Conservation (phyloP, 2,113 vertebrate species). For the Anguilla japonica region DNA sequence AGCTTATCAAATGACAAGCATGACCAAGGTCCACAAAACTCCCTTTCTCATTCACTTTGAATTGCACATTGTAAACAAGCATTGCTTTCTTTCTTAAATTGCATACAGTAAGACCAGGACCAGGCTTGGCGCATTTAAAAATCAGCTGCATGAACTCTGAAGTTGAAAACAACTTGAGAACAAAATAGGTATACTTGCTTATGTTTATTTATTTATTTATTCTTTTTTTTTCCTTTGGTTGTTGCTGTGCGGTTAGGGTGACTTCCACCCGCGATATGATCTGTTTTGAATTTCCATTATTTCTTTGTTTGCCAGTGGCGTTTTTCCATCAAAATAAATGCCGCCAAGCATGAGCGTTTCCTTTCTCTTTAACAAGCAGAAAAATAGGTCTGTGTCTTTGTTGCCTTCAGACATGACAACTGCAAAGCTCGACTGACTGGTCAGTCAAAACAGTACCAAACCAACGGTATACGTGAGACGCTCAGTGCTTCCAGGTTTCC, state of each 20-base stretch:
- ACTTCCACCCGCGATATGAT: neutral
- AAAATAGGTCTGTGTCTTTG: conserved; percentile 6
- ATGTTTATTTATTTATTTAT: neutral
- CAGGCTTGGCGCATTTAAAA: neutral
- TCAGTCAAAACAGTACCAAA: neutral
- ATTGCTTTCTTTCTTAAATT: neutral
- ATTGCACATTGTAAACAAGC: neutral
- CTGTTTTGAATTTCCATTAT: conserved; percentile 9
- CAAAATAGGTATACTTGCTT: neutral
- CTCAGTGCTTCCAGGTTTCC: neutral
- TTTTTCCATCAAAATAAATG: neutral
- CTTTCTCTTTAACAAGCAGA: conserved; percentile 4
- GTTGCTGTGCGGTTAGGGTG: neutral
- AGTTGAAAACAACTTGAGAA: neutral
- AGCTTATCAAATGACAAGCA: neutral
- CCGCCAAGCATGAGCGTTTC: neutral
- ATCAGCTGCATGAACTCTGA: neutral
- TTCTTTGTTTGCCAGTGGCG: conserved; percentile 4
- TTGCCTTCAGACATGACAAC: neutral
- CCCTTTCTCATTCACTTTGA: neutral
- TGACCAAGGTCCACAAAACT: neutral
- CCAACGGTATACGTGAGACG: neutral
- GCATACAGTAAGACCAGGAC: neutral
- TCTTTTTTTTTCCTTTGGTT: neutral
- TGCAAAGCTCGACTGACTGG: neutral